These are phyloP conservation scores for Eurosta solidaginis DNA, from an alignment of 1,140 invertebrate genomes.

Conservation along the genomic window DNA sequence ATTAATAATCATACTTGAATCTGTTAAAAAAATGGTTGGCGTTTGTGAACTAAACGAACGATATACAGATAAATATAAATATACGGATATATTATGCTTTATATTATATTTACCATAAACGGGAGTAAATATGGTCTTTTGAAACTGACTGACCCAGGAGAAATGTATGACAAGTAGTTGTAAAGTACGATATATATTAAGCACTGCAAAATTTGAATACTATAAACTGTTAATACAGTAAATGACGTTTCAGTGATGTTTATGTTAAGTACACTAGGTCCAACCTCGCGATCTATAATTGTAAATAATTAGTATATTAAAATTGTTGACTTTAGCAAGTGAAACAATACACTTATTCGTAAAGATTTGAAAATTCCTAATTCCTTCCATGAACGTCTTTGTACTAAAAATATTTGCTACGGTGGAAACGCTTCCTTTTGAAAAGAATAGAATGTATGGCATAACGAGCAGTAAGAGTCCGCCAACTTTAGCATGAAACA, in stretches of 20 bases:
- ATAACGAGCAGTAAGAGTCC: constrained; percentile 48
- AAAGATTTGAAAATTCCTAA: constrained; percentile 51
- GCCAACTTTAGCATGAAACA: constrained; percentile 56
- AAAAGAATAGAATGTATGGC: constrained; percentile 49
- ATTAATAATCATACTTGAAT: too few species aligned
- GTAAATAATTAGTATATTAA: constrained; percentile 1
- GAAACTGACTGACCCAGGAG: constrained; percentile 51
- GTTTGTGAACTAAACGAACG: too few species aligned
- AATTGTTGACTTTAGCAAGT: neutral
- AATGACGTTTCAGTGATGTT: constrained; percentile 44
- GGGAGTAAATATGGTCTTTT: constrained; percentile 49
- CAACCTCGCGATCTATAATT: neutral
- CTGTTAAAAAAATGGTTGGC: too few species aligned
- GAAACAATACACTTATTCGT: constrained; percentile 48
- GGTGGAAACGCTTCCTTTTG: constrained; percentile 39
- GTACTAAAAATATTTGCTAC: constrained; percentile 41
- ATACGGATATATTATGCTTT: too few species aligned
- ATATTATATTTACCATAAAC: constrained; percentile 43
- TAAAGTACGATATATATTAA: constrained; percentile 49
- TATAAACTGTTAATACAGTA: constrained; percentile 45
- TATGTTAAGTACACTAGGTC: constrained; percentile 34
- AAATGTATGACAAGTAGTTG: constrained; percentile 49
- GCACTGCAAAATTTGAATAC: constrained; percentile 42
- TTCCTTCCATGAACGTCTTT: constrained; percentile 47
- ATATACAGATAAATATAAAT: too few species aligned